A percentile compares a stretch with the other conserved stretches of the same genome.
Evolutionary conservation across 2,797 vertebrate genomes (phyloP).

Genomic region (Danio aesculapii): DNA sequence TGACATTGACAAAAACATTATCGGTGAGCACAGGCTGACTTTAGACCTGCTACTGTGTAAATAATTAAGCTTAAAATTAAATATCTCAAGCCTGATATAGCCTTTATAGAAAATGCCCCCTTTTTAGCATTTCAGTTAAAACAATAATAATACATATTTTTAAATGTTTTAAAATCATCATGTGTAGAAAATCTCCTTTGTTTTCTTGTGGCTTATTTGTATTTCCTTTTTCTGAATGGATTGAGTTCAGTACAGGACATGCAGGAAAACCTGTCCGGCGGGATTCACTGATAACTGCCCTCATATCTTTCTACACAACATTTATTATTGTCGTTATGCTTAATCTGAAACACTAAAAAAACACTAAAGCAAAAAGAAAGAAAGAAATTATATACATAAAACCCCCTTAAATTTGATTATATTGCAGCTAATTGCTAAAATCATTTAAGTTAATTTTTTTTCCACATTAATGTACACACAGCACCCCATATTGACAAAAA

Average conservation of each 20-base stretch:
- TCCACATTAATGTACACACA: too few relatives aligned
- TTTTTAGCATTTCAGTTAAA: background rate
- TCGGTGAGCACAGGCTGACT: background rate
- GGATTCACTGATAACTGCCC: too few relatives aligned
- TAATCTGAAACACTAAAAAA: too few relatives aligned
- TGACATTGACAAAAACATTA: background rate
- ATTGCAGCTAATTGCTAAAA: too few relatives aligned
- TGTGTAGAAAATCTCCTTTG: background rate
- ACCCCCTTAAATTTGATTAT: too few relatives aligned
- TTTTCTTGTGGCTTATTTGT: background rate
- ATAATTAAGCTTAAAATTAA: background rate
- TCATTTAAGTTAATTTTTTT: too few relatives aligned
- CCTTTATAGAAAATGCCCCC: background rate
- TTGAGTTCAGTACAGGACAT: conserved; percentile 61
- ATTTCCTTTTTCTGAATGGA: conserved; percentile 55
- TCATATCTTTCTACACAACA: too few relatives aligned
- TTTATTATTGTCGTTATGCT: too few relatives aligned
- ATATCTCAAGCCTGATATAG: background rate
- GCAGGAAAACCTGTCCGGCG: conserved; percentile 68
- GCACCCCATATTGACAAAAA: too few relatives aligned
- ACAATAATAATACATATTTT: background rate
- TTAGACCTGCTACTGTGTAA: background rate
- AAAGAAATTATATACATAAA: too few relatives aligned
- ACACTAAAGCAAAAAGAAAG: too few relatives aligned
- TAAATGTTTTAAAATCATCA: too few relatives aligned